Evolutionary conservation across 2,113 vertebrate species (phyloP).

Genomic region (Dolichotis patagonum): DNA sequence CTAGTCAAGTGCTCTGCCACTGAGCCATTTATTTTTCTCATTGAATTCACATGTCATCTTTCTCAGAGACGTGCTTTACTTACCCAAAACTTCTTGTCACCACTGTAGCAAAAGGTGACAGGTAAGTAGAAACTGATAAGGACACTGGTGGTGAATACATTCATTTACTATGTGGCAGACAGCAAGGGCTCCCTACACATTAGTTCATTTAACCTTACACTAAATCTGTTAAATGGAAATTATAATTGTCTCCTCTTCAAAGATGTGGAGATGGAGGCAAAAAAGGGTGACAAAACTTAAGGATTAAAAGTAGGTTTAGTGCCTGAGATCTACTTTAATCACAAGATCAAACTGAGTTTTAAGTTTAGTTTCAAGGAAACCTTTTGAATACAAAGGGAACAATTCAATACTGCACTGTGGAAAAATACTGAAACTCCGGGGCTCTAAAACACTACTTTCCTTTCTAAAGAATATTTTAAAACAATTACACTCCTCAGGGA

Average conservation of each 20-base stretch:
- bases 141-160: too few species aligned
- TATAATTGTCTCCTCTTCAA: not conserved
- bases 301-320: not conserved
- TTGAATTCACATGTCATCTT: not conserved
- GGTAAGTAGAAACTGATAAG: not conserved
- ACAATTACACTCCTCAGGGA: not conserved
- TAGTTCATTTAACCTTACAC: not conserved
- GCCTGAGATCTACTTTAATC: not conserved
- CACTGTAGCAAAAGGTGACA: not conserved
- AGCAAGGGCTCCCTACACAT: not conserved
- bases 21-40: not conserved
- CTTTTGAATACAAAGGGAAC: slow-evolving; percentile 4
- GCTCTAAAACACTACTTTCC: not conserved
- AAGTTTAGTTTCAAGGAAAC: not conserved
- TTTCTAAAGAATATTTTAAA: not conserved
- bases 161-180: not conserved
- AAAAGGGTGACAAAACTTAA: not conserved
- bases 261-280: not conserved
- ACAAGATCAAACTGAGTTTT: not conserved
- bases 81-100: not conserved
- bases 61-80: not conserved
- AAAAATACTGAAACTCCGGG: slow-evolving; percentile 8
- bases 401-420: not conserved
- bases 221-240: not conserved
- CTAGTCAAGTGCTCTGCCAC: not conserved